Base-by-base conservation (phyloP, 2,113 vertebrate species). In the Vulpes ferrilata region DNA sequence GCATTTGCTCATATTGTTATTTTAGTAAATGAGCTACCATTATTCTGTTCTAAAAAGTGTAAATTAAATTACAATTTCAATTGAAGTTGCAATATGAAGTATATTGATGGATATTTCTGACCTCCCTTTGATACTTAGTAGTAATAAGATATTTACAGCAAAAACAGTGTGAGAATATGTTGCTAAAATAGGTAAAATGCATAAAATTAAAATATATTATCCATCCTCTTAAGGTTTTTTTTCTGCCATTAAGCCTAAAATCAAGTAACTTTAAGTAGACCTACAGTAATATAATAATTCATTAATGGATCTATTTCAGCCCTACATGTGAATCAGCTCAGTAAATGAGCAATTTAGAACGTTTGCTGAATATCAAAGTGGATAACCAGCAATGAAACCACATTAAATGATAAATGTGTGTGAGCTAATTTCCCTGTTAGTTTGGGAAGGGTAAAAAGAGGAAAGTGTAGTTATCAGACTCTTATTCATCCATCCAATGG, bases 61-160 rank as follows among this genome's bases (percentile, higher is more conserved):
- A 96, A 55, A 60, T 97, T 97, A 94, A 95, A 96, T n/a, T 97
- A 95, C 95, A 90, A 97, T 95, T 94, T 88, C 74, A 64, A 90
- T 80, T 73, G 38, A 88, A 85, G 43, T 95, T 81, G 19, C 84
- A 88, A 82, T 82, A 88, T 85, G 22, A 94, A 90, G 23, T 95
- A 92, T 96, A 87, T 78, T 94, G 80, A 55, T 94, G 32, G 23
- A 12, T 95, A 73, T 81, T 91, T 95, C 82, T 96, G 73, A 95
- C 38, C 83, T 94, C 35, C 15, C 57, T 88, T 90, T 94, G 85
- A 92, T 88, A 62, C 48, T 97, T 93, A 90, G 38, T 71, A 94
- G 43, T 93, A 95, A 92, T 94, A 83, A 79, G 73, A 67, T 86
- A 96, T 89, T 97, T 97, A 93, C 43, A 93, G 62, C 51, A 93